Evolutionary conservation across 35 echinoderm and acorn worm species (phyloP), one percentile per base, ranked within the genome.

Genomic region (Lytechinus variegatus): DNA sequence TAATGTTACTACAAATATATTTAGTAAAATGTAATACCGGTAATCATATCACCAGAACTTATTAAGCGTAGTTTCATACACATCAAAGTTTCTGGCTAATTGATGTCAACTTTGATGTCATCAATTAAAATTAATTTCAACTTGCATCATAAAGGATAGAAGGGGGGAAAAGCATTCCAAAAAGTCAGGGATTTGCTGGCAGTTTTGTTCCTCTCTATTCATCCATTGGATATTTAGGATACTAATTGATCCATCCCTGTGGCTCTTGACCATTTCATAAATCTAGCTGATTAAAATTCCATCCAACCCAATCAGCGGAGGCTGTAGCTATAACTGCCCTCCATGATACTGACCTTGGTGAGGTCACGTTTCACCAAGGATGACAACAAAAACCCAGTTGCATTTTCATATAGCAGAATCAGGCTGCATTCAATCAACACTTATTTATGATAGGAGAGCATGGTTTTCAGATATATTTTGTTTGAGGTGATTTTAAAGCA

Each of bases 211-310:
- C 66, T 79, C 66, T 79, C 14, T 79, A 7, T 60, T 60, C 16
- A 12, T 79, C 21, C 13, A 9, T 24, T 79, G 66, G n/a, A 19
- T 24, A 79, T 79, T 79, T 79, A 79, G 66, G n/a, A 79, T 79
- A 79, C 16, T 79, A 79, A 79, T 79, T 79, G 66, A 79, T 79
- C n/a, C 66, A 79, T 79, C 66, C 66, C 33, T 19, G n/a, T 79
- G 66, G 21, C 66, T 79, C 66, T 79, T 79, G 66, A 79, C 66
- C 66, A 79, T 79, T 79, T 79, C 66, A 79, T n/a, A n/a, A 79
- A 79, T 24, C 66, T 79, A 79, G 66, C 66, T 79, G 66, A 79
- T 79, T 79, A 79, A 79, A 79, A 79, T 79, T 79, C 66, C 66
- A 79, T 79, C 66, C 19, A 79, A 24, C 66, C 66, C 66, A 79